Evolutionary conservation across 2,113 vertebrate genomes (phyloP).

Genomic region (Leptosomus discolor): DNA sequence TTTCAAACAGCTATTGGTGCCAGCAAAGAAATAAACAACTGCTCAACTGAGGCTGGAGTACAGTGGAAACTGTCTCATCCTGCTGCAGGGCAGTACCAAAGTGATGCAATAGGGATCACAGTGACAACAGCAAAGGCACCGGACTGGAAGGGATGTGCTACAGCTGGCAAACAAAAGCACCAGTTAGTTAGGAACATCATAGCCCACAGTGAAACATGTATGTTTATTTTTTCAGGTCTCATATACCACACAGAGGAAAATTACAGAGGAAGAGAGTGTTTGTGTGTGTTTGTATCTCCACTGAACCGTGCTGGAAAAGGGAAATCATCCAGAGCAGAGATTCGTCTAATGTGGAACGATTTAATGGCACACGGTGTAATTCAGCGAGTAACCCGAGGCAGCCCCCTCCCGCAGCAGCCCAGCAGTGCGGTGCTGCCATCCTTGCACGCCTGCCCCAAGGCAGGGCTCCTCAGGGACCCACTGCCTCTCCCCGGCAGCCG

Average conservation of each 20-base stretch:
- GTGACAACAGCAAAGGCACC: background rate
- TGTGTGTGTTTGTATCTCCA: background rate
- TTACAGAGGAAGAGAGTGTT: background rate
- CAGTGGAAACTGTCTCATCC: background rate
- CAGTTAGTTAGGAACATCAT: background rate
- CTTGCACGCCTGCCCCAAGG: too few species aligned
- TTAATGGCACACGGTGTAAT: background rate
- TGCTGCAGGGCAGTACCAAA: background rate
- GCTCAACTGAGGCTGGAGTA: background rate
- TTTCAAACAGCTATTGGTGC: background rate
- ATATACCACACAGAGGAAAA: background rate
- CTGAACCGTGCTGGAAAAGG: background rate
- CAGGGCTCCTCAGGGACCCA: background rate
- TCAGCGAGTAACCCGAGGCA: background rate
- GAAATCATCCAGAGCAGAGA: background rate
- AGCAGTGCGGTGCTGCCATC: accelerated
- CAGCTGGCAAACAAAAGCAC: background rate
- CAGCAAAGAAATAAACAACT: background rate
- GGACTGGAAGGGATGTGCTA: background rate
- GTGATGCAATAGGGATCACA: background rate
- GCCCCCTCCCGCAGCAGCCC: background rate
- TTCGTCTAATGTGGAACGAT: background rate
- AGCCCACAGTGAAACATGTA: background rate
- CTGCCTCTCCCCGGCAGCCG: background rate
- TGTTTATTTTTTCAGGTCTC: background rate